Evolutionary conservation across 1,140 invertebrate genomes (phyloP), one percentile per base, ranked within the genome.

Genomic region (Brachionus rubens): DNA sequence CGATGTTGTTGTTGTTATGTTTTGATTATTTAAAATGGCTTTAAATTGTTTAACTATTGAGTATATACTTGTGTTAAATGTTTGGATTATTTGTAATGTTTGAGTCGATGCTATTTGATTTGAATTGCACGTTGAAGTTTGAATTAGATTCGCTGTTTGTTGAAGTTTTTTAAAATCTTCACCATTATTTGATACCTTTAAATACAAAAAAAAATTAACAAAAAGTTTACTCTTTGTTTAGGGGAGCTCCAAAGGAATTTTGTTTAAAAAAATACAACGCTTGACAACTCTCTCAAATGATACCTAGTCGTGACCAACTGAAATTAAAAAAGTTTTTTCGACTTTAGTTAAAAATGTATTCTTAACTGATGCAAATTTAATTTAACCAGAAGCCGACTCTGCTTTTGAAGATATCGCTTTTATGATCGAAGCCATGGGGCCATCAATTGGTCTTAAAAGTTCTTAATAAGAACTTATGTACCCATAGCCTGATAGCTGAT

Each of bases 81-180:
- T 72, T 40, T 72, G 68, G 21, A 72, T 72, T 16, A 72, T 40
- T 50, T 72, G 68, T 3, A 72, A 19, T 19, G 68, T 72, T 54
- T 72, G 68, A 19, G 54, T 30, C 5, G 54, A 59, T 3, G 54
- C 30, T 1, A 54, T 26, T 21, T 54, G 52, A 14, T 24, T 28
- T 12, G 28, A 3, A 0, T 28, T 21, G 33, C 52, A 54, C n/a
- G 54, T 36, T 7, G 54, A 30, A 16, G 30, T 59, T 19, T 59
- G 54, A 9, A 59, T 59, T 24, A 59, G n/a, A 59, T 59, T 59
- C 28, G 54, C 54, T 30, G 54, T 59, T 28, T 59, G 54, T 2
- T 59, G 54, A 10, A 59, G 54, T 16, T 59, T 59, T 36, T 59
- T 59, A 16, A 36, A 59, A 36, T 59, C 54, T n/a, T 59, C 54